A percentile compares a stretch with the other conserved stretches of the same genome.
These are phyloP conservation scores for Bagarius yarrelli DNA, from an alignment of 2,113 vertebrate genomes.

Conservation along the genomic window DNA sequence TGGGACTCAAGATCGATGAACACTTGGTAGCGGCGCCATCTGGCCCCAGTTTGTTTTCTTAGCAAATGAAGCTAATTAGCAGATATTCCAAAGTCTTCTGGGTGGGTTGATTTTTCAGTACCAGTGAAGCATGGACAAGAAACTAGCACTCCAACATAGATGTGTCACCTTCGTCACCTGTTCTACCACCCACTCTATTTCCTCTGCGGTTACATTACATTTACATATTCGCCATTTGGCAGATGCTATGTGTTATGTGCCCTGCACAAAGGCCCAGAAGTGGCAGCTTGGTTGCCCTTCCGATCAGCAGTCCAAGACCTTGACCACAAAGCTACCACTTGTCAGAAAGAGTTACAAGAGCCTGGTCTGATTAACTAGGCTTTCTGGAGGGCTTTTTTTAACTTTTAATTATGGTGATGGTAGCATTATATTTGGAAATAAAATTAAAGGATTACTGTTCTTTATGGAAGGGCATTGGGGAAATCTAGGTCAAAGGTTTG, in stretches of 20 bases:
- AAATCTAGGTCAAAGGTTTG: background rate
- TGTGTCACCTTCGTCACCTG: conserved; percentile 28
- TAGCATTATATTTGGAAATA: background rate
- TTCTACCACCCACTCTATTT: conserved; percentile 16
- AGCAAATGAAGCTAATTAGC: conserved; percentile 73
- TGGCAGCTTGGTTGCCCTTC: too few species aligned
- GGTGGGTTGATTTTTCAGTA: conserved; percentile 58
- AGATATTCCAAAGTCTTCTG: conserved; percentile 61
- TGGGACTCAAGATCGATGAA: conserved; percentile 71
- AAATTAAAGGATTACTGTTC: background rate
- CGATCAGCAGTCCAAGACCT: too few species aligned
- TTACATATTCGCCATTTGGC: too few species aligned
- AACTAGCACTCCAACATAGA: conserved; percentile 53
- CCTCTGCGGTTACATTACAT: too few species aligned
- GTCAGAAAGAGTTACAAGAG: background rate
- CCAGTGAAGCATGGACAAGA: conserved; percentile 53
- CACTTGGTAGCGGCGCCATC: conserved; percentile 69
- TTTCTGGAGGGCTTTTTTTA: background rate
- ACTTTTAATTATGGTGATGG: background rate
- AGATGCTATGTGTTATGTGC: too few species aligned
- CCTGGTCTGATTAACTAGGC: background rate
- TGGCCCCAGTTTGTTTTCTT: conserved; percentile 71
- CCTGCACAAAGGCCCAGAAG: too few species aligned
- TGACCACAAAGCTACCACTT: too few species aligned
- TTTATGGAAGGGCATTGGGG: background rate